Percentiles rank a stretch among this genome's conserved stretches.
Evolutionary conservation across 2,888 invertebrate species (phyloP).

Genomic region (Pasiphila rectangulata): DNA sequence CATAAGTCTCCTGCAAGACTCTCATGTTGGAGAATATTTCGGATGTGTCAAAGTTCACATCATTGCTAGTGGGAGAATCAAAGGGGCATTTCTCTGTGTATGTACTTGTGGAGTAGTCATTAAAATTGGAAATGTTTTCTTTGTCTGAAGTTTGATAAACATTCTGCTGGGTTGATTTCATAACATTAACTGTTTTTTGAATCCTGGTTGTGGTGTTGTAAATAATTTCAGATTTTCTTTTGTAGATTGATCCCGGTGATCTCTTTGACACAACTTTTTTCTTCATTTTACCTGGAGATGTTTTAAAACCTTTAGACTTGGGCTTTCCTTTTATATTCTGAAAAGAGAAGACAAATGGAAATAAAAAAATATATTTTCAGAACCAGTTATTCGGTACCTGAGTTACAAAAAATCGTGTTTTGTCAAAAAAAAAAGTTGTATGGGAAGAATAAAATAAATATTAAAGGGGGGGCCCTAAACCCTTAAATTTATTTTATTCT

Average conservation of each 20-base stretch:
- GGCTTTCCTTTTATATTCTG: slow-evolving; percentile 60
- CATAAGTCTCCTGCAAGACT: slow-evolving; percentile 60
- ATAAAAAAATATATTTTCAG: slow-evolving; percentile 10
- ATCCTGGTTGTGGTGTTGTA: slow-evolving; percentile 53
- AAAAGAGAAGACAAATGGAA: slow-evolving; percentile 30
- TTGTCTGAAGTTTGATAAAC: slow-evolving; percentile 47
- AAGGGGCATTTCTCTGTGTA: slow-evolving; percentile 59
- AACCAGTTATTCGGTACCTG: too few relatives aligned
- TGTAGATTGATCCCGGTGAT: slow-evolving; percentile 62
- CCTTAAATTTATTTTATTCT: too few relatives aligned
- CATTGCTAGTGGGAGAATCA: slow-evolving; percentile 55
- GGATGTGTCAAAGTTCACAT: slow-evolving; percentile 63
- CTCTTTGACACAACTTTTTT: slow-evolving; percentile 56
- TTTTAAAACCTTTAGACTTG: slow-evolving; percentile 55
- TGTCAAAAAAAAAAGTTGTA: too few relatives aligned
- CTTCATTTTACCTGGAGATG: slow-evolving; percentile 67
- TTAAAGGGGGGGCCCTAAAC: too few relatives aligned
- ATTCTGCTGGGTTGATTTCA: slow-evolving; percentile 49
- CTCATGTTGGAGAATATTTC: slow-evolving; percentile 66
- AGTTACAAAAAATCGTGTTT: too few relatives aligned
- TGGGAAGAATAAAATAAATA: too few relatives aligned
- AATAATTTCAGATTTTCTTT: slow-evolving; percentile 60
- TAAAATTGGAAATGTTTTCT: slow-evolving; percentile 50
- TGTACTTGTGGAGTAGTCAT: slow-evolving; percentile 46
- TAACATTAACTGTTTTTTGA: slow-evolving; percentile 49